Evolutionary conservation across 2,888 invertebrate genomes (phyloP), one percentile per base, ranked within the genome.

Genomic region (Trichacis sp.): DNA sequence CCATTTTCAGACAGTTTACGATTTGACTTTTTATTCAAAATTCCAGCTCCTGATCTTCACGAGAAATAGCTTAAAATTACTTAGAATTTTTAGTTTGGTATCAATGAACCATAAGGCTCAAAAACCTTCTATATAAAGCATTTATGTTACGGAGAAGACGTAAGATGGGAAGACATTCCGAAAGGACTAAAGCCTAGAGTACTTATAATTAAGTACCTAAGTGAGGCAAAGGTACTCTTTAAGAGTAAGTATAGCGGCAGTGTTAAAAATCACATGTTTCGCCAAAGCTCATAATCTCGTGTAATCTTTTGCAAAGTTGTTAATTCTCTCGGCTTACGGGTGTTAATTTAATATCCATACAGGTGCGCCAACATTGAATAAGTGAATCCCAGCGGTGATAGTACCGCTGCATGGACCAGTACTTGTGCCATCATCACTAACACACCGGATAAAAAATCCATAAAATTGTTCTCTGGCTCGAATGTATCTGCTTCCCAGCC

Each of bases 331-430:
- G 83, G 84, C 83, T 84, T 84, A 84, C 82, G 80, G 82, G 83
- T 84, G 84, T 84, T 84, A 84, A 84, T 84, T 84, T 84, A 84
- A 84, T 84, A 84, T 84, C 84, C 84, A 83, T 84, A 84, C 83
- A 84, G 83, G 83, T 84, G 82, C 82, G 82, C 84, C 78, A 81
- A 84, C 84, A 84, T 83, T 84, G 84, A 84, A 84, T 84, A 84
- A 83, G 82, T 81, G 83, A 84, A 84, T 84, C 83, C 83, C 82
- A 79, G 77, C 77, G 81, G 79, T 72, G 64, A 62, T 66, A 60
- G 62, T 65, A 57, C 51, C 54, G 45, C 63, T 48, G 17, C 45
- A 57, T 52, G 63, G 53, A 55, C 62, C 36, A 40, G 11, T 54
- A 42, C 48, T 38, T 19, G 30, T 47, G 53, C 43, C 62, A 56